Conservation (phyloP, 2,797 vertebrate genomes). For the Enteromius unitaeniatus region DNA sequence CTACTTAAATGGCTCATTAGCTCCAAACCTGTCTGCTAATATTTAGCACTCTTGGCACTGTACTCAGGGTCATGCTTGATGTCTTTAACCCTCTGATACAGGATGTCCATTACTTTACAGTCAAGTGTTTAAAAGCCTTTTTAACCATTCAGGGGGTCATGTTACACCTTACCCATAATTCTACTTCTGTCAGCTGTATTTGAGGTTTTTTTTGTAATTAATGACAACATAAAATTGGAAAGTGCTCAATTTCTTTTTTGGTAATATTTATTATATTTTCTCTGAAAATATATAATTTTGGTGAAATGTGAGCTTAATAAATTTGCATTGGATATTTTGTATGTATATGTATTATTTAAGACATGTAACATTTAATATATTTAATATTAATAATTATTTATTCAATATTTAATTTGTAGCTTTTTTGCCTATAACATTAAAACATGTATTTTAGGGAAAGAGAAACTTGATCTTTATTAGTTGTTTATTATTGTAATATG, state of each 20-base stretch:
- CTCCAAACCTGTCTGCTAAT: background rate
- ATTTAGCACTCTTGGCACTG: background rate
- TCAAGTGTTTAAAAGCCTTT: background rate
- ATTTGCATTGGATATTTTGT: background rate
- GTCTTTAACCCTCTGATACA: background rate
- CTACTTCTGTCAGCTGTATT: background rate
- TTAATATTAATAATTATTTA: background rate
- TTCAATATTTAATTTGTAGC: background rate
- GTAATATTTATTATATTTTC: background rate
- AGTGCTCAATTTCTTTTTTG: too few species aligned
- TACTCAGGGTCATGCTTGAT: background rate
- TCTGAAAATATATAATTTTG: background rate
- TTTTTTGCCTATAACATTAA: background rate
- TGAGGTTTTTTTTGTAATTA: background rate
- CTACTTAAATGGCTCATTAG: constrained; percentile 16
- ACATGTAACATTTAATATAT: background rate
- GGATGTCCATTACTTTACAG: background rate
- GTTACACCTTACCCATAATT: background rate
- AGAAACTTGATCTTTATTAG: background rate
- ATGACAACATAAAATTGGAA: background rate
- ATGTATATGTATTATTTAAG: background rate
- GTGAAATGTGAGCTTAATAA: background rate
- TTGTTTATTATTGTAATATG: background rate
- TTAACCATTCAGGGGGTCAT: background rate
- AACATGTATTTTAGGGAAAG: background rate